These are phyloP conservation scores for Siderastrea siderea DNA, from an alignment of 92 coral and sea anemone species.

Conservation along the genomic window DNA sequence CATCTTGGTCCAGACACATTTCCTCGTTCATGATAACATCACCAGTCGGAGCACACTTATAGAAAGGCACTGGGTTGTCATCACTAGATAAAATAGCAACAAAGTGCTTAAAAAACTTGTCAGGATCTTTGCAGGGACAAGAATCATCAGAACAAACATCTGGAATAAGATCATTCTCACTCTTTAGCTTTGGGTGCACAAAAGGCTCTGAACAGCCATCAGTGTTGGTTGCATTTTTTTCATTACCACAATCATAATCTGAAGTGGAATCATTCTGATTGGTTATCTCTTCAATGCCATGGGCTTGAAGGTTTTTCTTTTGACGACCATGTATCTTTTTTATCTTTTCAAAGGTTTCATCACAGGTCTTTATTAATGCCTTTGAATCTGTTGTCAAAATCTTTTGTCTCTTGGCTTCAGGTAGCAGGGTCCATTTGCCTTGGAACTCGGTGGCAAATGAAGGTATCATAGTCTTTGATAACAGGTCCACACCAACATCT, in stretches of 20 bases:
- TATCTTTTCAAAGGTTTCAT: slow-evolving; percentile 36
- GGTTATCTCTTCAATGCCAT: not conserved
- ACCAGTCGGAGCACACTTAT: slow-evolving; percentile 21
- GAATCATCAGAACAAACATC: slow-evolving; percentile 17
- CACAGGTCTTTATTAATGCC: slow-evolving; percentile 28
- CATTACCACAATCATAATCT: not conserved
- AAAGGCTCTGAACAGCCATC: not conserved
- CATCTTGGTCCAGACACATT: slow-evolving; percentile 33
- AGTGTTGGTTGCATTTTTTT: not conserved
- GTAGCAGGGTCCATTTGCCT: slow-evolving; percentile 44
- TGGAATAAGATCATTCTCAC: slow-evolving; percentile 12
- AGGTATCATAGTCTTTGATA: slow-evolving; percentile 54
- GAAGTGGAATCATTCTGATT: not conserved
- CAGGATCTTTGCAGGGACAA: slow-evolving; percentile 52
- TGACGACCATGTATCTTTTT: slow-evolving; percentile 1
- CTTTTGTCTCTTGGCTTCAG: slow-evolving; percentile 45
- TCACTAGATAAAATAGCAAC: slow-evolving; percentile 38
- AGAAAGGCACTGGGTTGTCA: slow-evolving; percentile 53
- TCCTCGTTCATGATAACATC: slow-evolving; percentile 43
- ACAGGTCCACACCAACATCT: slow-evolving; percentile 25
- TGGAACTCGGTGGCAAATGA: slow-evolving; percentile 51
- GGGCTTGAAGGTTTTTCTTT: slow-evolving; percentile 15
- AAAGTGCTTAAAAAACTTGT: slow-evolving; percentile 30
- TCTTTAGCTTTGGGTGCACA: not conserved
- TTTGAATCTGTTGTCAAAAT: slow-evolving; percentile 48